Conservation (phyloP, 2,797 vertebrate genomes). For the Euthynnus affinis region DNA sequence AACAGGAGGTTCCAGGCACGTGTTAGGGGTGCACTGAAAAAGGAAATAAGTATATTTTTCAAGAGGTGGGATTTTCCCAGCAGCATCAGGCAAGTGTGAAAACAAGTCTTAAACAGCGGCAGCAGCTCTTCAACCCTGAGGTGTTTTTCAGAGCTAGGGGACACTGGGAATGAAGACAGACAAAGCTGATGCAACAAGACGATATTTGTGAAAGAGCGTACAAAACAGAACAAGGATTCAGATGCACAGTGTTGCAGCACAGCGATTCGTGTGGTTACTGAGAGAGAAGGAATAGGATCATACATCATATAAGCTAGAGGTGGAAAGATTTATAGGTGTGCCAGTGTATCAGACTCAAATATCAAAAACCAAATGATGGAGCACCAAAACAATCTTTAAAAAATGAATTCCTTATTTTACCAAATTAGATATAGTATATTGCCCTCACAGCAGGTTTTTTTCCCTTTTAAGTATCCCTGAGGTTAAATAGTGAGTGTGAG, state of each 20-base stretch:
- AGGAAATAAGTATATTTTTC: constrained; percentile 26
- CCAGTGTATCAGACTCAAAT: constrained; percentile 6
- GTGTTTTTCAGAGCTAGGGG: constrained; percentile 65
- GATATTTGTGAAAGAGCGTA: constrained; percentile 81
- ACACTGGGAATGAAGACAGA: constrained; percentile 76
- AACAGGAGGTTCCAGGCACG: constrained; percentile 57
- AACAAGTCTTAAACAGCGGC: constrained; percentile 83
- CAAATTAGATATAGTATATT: constrained; percentile 21
- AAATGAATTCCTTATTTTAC: not conserved
- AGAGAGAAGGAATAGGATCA: constrained; percentile 49
- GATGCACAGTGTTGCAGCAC: constrained; percentile 54
- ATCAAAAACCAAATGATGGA: constrained; percentile 30
- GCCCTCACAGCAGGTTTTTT: constrained; percentile 6
- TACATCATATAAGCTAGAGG: constrained; percentile 62
- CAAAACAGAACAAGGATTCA: constrained; percentile 85
- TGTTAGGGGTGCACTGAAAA: constrained; percentile 82
- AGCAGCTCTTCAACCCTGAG: constrained; percentile 79
- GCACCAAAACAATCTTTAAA: constrained; percentile 21
- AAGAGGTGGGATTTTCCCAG: constrained; percentile 52
- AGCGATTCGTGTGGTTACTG: constrained; percentile 52
- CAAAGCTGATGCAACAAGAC: constrained; percentile 85
- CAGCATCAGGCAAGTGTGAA: constrained; percentile 79
- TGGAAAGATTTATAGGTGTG: constrained; percentile 61
- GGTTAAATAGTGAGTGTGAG: constrained; percentile 36
- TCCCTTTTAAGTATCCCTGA: constrained; percentile 6